Evolutionary conservation across 2,888 invertebrate genomes (phyloP), one percentile per base, ranked within the genome.

Genomic region (Drosophila nigricruria): DNA sequence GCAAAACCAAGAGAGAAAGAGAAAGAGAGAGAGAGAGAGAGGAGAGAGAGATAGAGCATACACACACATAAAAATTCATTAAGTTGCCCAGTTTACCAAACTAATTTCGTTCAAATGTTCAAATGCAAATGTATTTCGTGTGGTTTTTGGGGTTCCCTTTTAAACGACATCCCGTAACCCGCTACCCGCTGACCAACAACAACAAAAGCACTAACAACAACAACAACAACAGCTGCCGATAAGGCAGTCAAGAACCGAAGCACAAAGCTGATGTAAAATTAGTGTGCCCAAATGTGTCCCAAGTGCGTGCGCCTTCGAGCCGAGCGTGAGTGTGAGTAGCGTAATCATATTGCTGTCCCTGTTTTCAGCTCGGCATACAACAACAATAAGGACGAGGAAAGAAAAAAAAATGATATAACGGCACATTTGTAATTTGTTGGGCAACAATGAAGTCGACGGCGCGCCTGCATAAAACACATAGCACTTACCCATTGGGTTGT

Each of bases 351-450:
- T 74, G 63, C 40, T 63, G 56, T 59, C 53, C 60, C 68, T 70
- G 67, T 79, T 71, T 64, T 25, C 34, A 34, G 18, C 62, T 43
- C 58, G 58, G 59, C 74, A 72, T 68, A 74, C 73, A 86, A 73
- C 62, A 25, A 4, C 1, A 16, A 18, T 14, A 42, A 20, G 20
- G 16, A 49, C 18, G 5, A 50, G n/a, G 5, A 9, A 36, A 25
- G 5, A 9, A 20, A 20, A 16, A 54, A 40, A 54, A 54, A 54
- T 54, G 36, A 53, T 53, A 53, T 53, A 56, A 42, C 45, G 30
- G 65, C 68, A 78, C 78, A 82, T 80, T 88, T 78, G 81, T 81
- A 73, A 83, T 84, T 88, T 84, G 79, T 68, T 66, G 56, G 79
- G 18, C 70, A 56, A 70, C 62, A 77, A 64, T 68, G 64, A 65